Evolutionary conservation across 2,113 vertebrate genomes (phyloP).

Genomic region (Apeltes quadracus): DNA sequence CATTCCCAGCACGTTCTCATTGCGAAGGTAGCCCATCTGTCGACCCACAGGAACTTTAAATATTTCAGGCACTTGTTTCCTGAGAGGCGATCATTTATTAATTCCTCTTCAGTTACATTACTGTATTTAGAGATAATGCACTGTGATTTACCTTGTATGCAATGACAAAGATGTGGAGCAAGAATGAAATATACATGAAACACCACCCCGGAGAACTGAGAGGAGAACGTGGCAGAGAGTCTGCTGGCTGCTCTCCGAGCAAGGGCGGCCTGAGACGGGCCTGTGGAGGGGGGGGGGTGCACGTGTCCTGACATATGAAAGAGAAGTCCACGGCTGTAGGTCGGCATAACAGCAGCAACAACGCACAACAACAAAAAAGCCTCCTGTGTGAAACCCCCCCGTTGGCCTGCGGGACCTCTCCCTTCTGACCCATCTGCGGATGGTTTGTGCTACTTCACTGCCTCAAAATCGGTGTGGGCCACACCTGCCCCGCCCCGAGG

Average conservation of each 20-base stretch:
- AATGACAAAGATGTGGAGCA: constrained; percentile 66
- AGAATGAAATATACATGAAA: constrained; percentile 77
- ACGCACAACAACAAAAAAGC: constrained; percentile 29
- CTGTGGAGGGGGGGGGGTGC: constrained; percentile 69
- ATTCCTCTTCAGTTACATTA: constrained; percentile 74
- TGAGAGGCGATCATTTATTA: constrained; percentile 76
- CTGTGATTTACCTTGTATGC: constrained; percentile 62
- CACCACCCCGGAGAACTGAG: constrained; percentile 58
- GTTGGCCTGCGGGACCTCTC: constrained; percentile 48
- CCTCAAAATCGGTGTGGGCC: constrained; percentile 26
- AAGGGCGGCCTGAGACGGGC: constrained; percentile 56
- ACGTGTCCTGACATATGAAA: constrained; percentile 54
- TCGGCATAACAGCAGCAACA: constrained; percentile 55
- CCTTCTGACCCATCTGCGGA: constrained; percentile 56
- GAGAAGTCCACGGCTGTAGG: constrained; percentile 64
- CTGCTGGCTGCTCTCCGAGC: constrained; percentile 53
- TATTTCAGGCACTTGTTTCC: constrained; percentile 66
- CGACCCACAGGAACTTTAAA: constrained; percentile 54
- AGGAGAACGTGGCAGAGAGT: constrained; percentile 70
- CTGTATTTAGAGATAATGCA: constrained; percentile 77
- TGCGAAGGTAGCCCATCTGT: constrained; percentile 48
- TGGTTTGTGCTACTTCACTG: constrained; percentile 56
- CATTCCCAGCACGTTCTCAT: constrained; percentile 46
- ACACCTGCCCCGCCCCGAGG: constrained; percentile 46
- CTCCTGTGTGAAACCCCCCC: constrained; percentile 37